Evolutionary conservation across 2,888 invertebrate genomes (phyloP).

Genomic region (Limnephilus rhombicus): DNA sequence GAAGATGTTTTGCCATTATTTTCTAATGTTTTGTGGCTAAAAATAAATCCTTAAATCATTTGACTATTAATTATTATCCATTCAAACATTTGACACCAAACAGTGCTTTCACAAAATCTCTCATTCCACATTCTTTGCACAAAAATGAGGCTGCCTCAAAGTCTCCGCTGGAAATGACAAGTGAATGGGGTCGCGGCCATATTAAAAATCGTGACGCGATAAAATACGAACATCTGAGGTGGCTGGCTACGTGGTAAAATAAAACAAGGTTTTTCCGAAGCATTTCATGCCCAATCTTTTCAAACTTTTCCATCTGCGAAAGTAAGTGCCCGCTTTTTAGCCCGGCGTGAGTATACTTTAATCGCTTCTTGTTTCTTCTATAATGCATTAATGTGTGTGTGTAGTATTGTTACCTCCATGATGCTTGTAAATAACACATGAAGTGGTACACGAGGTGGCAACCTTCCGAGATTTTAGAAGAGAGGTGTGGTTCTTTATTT

Average conservation of each 20-base stretch:
- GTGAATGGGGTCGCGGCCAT: neutral
- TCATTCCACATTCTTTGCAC: neutral
- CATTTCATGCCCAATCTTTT: conserved; percentile 22
- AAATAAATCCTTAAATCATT: neutral
- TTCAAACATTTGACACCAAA: neutral
- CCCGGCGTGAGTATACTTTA: no score
- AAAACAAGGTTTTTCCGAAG: neutral
- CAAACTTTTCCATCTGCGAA: neutral
- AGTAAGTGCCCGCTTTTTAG: no score
- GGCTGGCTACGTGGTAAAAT: neutral
- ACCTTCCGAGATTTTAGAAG: no score
- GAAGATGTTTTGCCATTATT: neutral
- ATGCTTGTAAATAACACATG: no score
- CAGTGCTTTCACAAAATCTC: neutral
- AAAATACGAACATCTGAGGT: conserved; percentile 15
- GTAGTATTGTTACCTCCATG: no score
- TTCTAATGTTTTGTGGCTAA: neutral
- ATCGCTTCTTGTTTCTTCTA: no score
- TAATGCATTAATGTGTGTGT: no score
- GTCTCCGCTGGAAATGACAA: conserved; percentile 17
- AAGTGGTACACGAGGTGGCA: no score
- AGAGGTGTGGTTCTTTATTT: no score
- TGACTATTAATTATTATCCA: no score
- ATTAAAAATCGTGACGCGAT: conserved; percentile 36
- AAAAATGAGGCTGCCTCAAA: neutral